Conservation (phyloP, 2,797 vertebrate genomes). For the Graptemys geographica region DNA sequence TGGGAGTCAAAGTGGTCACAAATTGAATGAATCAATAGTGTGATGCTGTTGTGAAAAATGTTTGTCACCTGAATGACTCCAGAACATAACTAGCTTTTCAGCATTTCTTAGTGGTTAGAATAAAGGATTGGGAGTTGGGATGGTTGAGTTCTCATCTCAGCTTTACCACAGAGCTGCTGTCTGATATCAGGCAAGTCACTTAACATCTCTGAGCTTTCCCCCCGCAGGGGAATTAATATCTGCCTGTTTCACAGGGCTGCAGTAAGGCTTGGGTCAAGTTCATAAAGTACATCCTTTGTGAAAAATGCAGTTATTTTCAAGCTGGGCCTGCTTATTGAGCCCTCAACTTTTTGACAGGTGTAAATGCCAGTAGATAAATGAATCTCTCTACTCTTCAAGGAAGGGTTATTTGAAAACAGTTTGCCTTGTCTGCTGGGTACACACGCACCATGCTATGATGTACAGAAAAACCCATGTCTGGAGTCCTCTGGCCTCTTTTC, state of each 20-base stretch:
- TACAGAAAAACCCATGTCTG: constrained; percentile 48
- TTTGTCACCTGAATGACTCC: too few species aligned
- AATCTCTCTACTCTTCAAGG: constrained; percentile 56
- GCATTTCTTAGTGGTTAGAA: too few species aligned
- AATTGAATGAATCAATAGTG: too few species aligned
- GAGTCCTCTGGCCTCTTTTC: background rate
- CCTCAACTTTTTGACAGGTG: constrained; percentile 70
- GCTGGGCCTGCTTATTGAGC: background rate
- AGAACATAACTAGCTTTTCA: too few species aligned
- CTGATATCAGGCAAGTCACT: background rate
- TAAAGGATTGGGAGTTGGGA: too few species aligned
- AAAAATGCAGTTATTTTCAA: constrained; percentile 64
- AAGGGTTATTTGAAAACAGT: constrained; percentile 68
- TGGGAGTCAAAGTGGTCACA: too few species aligned
- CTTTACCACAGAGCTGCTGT: background rate
- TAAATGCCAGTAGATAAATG: constrained; percentile 65
- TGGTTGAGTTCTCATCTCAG: background rate
- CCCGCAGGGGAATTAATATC: constrained; percentile 17
- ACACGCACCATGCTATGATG: constrained; percentile 38
- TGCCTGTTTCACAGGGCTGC: constrained; percentile 42
- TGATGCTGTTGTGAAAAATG: too few species aligned
- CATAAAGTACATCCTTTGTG: constrained; percentile 14
- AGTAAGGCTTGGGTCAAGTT: constrained; percentile 45
- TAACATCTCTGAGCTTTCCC: background rate
- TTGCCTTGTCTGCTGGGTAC: constrained; percentile 39